A percentile compares a stretch with the other conserved stretches of the same genome.
These are phyloP conservation scores for Penaeus japonicus DNA, from an alignment of 1,140 invertebrate genomes.

Conservation along the genomic window DNA sequence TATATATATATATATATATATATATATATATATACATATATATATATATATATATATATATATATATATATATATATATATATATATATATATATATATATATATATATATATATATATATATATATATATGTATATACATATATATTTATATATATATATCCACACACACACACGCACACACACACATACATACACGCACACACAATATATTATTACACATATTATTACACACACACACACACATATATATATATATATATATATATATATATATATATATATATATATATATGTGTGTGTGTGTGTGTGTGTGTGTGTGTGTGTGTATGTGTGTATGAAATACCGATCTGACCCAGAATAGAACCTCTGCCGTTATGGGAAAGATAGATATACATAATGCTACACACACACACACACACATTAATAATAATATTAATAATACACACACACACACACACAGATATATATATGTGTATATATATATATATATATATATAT, in stretches of 20 bases:
- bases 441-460: too few species aligned
- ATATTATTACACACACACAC: background rate
- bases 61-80: too few species aligned
- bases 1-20: background rate
- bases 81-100: background rate
- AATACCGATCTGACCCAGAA: too few species aligned
- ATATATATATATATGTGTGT: background rate
- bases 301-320: background rate
- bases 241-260: background rate
- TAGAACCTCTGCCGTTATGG: too few species aligned
- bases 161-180: background rate
- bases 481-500: too few species aligned
- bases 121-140: constrained; percentile 6
- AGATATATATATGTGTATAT: too few species aligned
- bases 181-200: background rate
- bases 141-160: background rate
- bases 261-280: background rate
- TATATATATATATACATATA: background rate
- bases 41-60: background rate
- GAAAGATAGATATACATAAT: too few species aligned
- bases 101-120: background rate
- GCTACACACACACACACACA: too few species aligned
- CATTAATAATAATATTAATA: background rate
- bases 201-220: too few species aligned
- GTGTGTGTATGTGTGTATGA: background rate